phyloP scores from a whole-genome alignment of 2,113 vertebrate genomes.

The Mirounga angustirostris region DNA sequence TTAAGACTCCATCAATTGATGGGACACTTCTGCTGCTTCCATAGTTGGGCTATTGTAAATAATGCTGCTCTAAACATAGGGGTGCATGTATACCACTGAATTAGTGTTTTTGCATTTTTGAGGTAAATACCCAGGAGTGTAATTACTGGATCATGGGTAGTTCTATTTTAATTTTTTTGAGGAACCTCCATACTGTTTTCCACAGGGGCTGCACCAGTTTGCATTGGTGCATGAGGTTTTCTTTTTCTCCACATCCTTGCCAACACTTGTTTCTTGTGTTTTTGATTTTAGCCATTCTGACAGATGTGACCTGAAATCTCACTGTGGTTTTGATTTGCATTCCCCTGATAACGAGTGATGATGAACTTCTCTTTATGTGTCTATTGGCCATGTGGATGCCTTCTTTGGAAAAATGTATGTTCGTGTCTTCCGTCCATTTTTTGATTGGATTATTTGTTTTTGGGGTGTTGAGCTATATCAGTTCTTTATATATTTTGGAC shows the following conservation, averaged over 20 bases:
- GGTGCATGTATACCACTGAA: not conserved
- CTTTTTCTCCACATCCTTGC: not conserved
- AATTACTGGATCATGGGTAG: not conserved
- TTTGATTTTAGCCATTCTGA: not conserved
- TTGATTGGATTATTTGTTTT: not conserved
- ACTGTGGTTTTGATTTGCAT: not conserved
- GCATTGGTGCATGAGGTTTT: not conserved
- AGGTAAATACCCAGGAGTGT: not conserved
- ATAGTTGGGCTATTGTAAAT: not conserved
- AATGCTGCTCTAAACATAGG: not conserved
- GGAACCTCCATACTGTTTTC: not conserved
- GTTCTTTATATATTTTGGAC: not conserved
- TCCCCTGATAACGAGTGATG: not conserved
- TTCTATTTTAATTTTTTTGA: not conserved
- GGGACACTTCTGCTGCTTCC: not conserved
- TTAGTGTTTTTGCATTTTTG: not conserved
- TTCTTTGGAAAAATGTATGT: not conserved
- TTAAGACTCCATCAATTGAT: not conserved
- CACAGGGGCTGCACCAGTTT: not conserved
- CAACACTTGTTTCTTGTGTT: not conserved
- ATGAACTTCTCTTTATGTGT: not conserved
- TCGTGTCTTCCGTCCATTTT: not conserved
- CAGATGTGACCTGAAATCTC: not conserved
- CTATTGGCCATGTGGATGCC: not conserved
- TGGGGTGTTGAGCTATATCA: not conserved